Conservation (phyloP, 2,113 vertebrate genomes). For the Nanger granti region DNA sequence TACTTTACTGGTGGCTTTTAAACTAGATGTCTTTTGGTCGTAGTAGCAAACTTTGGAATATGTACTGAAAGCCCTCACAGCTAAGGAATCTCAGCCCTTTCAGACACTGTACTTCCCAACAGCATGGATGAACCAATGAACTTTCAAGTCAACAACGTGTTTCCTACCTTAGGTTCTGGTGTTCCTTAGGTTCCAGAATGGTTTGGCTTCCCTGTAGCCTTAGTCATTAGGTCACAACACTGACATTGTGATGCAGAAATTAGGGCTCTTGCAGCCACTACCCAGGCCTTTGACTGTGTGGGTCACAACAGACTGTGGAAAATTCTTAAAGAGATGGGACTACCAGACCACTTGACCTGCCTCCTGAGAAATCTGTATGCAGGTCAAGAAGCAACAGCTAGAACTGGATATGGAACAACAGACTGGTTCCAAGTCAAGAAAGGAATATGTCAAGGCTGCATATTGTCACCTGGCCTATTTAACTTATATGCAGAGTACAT, state of each 20-base stretch:
- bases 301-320: neutral
- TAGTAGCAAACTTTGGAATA: neutral
- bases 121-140: neutral
- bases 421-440: neutral
- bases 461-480: neutral
- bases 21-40: neutral
- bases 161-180: neutral
- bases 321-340: neutral
- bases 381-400: neutral
- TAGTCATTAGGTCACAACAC: neutral
- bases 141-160: neutral
- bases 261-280: neutral
- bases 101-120: neutral
- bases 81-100: neutral
- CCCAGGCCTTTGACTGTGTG: neutral
- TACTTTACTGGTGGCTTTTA: neutral
- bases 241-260: neutral
- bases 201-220: neutral
- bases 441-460: neutral
- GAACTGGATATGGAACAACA: neutral
- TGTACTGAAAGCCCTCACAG: neutral
- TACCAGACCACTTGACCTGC: neutral
- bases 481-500: neutral
- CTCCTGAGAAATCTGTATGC: neutral
- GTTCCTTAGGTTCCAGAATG: neutral